A percentile compares a stretch with the other conserved stretches of the same genome.
These are phyloP conservation scores for Buathra laborator DNA, from an alignment of 2,888 invertebrate genomes.

Conservation along the genomic window DNA sequence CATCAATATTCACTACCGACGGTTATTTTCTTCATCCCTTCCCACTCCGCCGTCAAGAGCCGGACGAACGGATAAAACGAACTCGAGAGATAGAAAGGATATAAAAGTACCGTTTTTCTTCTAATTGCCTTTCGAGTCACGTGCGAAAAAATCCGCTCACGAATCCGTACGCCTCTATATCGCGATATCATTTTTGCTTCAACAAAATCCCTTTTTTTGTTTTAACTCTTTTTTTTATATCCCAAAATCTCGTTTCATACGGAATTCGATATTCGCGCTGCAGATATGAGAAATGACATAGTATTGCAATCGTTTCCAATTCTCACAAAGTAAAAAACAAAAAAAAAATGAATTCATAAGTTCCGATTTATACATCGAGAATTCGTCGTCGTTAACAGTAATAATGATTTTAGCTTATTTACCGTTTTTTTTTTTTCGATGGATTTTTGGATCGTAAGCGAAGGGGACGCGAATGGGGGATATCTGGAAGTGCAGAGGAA, in stretches of 20 bases:
- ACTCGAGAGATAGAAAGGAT: constrained; percentile 16
- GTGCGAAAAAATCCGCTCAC: constrained; percentile 37
- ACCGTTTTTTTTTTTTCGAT: not conserved
- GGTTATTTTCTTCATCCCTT: constrained; percentile 50
- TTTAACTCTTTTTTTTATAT: not conserved
- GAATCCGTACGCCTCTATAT: constrained; percentile 17
- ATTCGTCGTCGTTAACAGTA: not conserved
- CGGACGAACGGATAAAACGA: constrained; percentile 39
- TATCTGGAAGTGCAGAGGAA: not conserved
- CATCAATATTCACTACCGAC: constrained; percentile 65
- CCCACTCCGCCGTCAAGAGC: not conserved
- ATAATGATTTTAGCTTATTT: not conserved
- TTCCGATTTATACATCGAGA: no score
- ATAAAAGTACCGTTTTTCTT: constrained; percentile 57
- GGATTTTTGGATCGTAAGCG: not conserved
- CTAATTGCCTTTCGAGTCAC: constrained; percentile 59
- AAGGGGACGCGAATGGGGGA: not conserved
- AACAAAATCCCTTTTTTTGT: not conserved
- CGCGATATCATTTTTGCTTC: constrained; percentile 33
- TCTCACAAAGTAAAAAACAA: no score
- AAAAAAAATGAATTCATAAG: no score
- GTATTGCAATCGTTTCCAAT: no score
- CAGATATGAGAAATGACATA: no score
- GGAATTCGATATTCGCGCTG: no score
- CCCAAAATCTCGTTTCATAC: not conserved